Evolutionary conservation across 2,113 vertebrate species (phyloP).

Genomic region (Tamias sibiricus): DNA sequence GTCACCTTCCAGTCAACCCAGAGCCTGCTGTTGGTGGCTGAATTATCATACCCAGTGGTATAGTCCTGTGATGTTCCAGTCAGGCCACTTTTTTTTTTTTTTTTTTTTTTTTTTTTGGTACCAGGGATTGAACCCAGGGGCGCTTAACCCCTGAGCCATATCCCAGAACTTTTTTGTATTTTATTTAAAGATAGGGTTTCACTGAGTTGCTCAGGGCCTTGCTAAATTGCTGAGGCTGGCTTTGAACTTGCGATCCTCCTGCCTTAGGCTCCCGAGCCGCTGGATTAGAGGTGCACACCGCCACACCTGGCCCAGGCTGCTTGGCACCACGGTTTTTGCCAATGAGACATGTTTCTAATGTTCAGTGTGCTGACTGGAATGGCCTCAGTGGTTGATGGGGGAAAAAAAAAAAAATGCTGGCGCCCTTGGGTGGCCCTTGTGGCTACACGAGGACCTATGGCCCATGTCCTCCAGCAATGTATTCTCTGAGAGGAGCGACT

Average conservation of each 20-base stretch:
- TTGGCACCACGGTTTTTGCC: not conserved
- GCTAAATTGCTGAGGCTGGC: no score
- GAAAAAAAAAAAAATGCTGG: not conserved
- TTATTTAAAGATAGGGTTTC: no score
- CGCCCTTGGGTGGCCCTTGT: not conserved
- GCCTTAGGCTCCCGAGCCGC: no score
- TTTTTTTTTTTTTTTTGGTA: no score
- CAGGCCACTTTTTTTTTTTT: not conserved
- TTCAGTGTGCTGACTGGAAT: not conserved
- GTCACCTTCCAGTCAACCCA: not conserved
- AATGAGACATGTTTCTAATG: not conserved
- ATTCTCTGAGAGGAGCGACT: not conserved
- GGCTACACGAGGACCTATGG: not conserved
- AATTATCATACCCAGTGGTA: not conserved
- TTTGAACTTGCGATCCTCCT: no score
- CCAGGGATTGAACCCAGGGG: no score
- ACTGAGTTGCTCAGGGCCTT: no score
- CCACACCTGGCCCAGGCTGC: no score
- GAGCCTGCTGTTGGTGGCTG: not conserved
- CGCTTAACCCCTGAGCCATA: no score
- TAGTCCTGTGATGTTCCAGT: not conserved
- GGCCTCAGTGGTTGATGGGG: not conserved
- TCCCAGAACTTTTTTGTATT: no score
- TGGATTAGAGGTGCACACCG: no score
- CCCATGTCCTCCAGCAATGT: no score